Evolutionary conservation across 2,888 invertebrate genomes (phyloP).

Genomic region (Leptinotarsa juncta): DNA sequence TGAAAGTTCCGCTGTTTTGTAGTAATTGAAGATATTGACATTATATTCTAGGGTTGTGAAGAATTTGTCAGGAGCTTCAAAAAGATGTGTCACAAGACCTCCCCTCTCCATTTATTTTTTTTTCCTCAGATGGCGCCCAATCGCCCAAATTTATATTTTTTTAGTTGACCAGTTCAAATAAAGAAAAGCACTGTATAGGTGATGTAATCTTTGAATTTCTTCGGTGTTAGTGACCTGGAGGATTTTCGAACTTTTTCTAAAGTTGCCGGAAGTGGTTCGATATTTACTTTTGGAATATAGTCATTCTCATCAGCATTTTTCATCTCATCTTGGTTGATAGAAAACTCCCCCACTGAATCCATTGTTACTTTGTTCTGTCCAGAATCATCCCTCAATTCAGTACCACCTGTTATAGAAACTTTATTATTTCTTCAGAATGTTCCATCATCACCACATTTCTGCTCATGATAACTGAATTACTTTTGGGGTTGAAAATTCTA

Average conservation of each 20-base stretch:
- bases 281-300: neutral
- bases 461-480: neutral
- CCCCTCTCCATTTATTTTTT: too few species aligned
- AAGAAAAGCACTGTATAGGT: neutral
- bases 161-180: too few species aligned
- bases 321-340: neutral
- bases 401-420: neutral
- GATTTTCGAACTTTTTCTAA: neutral
- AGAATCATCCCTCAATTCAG: neutral
- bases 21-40: too few species aligned
- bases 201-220: constrained; percentile 6
- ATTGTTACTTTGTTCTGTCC: neutral
- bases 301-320: neutral
- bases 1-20: too few species aligned
- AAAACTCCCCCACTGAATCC: neutral
- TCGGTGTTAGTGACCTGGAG: neutral
- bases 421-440: neutral
- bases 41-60: too few species aligned
- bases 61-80: too few species aligned
- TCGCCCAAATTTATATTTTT: too few species aligned
- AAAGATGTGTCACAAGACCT: too few species aligned
- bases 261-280: neutral
- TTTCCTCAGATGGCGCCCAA: too few species aligned
- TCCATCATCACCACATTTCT: neutral
- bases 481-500: neutral